These are phyloP conservation scores for Elaphurus davidianus DNA, from an alignment of 2,113 vertebrate genomes.

Conservation along the genomic window DNA sequence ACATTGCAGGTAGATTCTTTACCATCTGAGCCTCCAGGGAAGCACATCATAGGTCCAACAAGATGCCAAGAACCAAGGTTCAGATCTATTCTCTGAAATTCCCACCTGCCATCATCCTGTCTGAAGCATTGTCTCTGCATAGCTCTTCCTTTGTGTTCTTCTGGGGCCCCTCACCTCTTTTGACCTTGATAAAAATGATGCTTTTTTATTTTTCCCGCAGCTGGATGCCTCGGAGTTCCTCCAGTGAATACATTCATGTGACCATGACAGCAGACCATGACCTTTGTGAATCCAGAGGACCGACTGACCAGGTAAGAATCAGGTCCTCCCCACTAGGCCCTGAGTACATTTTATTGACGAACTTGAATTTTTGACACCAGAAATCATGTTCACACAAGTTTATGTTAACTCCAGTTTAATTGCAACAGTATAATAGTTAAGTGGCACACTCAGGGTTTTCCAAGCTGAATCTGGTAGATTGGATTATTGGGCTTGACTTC, in stretches of 20 bases:
- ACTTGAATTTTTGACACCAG: not conserved
- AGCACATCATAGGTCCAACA: not conserved
- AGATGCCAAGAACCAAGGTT: not conserved
- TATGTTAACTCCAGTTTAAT: not conserved
- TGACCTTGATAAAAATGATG: not conserved
- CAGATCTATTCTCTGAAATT: not conserved
- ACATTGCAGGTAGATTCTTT: not conserved
- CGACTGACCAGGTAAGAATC: slow-evolving; percentile 79
- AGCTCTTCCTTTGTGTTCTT: not conserved
- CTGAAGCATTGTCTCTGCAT: not conserved
- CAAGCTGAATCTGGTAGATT: not conserved
- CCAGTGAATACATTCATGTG: slow-evolving; percentile 88
- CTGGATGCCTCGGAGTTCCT: slow-evolving; percentile 88
- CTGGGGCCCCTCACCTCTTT: not conserved
- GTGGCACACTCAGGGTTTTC: not conserved
- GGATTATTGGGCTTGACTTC: not conserved
- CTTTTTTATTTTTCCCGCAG: slow-evolving; percentile 66
- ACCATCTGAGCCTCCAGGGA: not conserved
- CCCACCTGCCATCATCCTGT: not conserved
- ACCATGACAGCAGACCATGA: slow-evolving; percentile 85
- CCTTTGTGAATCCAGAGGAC: slow-evolving; percentile 82
- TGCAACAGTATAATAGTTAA: not conserved
- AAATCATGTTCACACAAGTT: not conserved
- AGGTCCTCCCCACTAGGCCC: not conserved
- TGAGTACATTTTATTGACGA: not conserved